Percentiles rank a stretch among this genome's conserved stretches.
Conservation (phyloP, 1,140 invertebrate genomes). For the Brachionus paranguensis region DNA sequence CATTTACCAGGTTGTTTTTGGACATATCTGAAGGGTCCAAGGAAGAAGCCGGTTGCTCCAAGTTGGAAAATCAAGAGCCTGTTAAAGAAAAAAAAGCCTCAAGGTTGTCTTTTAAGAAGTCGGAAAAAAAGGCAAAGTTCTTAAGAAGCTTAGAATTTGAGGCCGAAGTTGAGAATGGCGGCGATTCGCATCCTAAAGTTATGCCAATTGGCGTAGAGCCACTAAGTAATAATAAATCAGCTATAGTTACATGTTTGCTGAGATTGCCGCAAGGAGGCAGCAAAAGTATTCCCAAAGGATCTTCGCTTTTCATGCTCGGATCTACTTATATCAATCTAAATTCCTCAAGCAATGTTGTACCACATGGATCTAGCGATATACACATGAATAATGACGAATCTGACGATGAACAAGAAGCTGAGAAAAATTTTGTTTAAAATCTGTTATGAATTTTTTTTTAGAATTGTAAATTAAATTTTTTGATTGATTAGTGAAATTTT, state of each 20-base stretch:
- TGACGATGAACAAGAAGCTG: background rate
- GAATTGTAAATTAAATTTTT: background rate
- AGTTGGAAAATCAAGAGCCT: background rate
- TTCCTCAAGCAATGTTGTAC: background rate
- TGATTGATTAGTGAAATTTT: background rate
- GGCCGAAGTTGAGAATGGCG: background rate
- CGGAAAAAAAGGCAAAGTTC: constrained; percentile 1
- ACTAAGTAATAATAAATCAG: constrained; percentile 19
- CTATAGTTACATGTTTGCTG: constrained; percentile 32
- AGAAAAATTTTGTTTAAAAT: background rate
- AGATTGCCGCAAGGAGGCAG: constrained; percentile 8
- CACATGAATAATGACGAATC: background rate
- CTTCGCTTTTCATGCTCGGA: constrained; percentile 17
- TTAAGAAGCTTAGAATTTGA: background rate
- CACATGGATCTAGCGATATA: background rate
- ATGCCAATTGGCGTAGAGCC: constrained; percentile 33
- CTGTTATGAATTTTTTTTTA: background rate
- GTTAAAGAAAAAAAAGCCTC: background rate
- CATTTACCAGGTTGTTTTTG: background rate
- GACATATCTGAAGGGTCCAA: background rate
- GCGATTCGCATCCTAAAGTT: background rate
- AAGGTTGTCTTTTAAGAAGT: background rate
- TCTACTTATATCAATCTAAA: constrained; percentile 23
- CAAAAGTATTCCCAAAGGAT: constrained; percentile 12
- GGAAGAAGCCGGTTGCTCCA: background rate